Evolutionary conservation across 2,797 vertebrate species (phyloP), one percentile per base, ranked within the genome.

Genomic region (Lerista edwardsae): DNA sequence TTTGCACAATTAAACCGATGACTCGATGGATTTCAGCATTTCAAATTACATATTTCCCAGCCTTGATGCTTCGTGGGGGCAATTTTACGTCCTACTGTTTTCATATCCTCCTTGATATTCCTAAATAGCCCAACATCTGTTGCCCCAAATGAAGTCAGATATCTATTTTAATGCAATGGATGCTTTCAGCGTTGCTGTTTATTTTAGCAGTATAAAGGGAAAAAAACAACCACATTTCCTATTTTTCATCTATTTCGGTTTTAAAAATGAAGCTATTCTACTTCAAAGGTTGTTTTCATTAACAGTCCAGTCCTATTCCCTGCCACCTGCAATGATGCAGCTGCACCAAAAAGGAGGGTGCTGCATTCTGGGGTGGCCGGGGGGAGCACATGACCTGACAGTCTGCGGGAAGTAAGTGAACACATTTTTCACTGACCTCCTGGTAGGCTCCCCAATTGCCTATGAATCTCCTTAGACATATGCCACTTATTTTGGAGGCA

Each of bases 51-150:
- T 80, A 90, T 93, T 92, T 87, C 83, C 23, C 69, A 90, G 88
- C 75, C 91, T 83, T 93, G 88, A 89, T 75, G 89, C 88, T 91
- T 94, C 86, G 85, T 73, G 88, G 88, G 86, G 78, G 89, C 93
- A 91, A 93, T 71, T 93, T 94, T 92, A 91, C 84, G 82, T 90
- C 93, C 90, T 91, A 92, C 91, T 92, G 93, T 92, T 92, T 95
- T 91, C 87, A 91, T 86, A 92, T 93, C 86, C 67, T 92, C 93
- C 71, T 88, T 95, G 93, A 87, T 92, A 86, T 89, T 90, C 91
- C 89, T 93, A 94, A 94, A 95, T 94, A 94, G 80, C 78, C 61
- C 87, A 94, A 87, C 93, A 95, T 93, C 93, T 96, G 93, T 92
- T 93, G 88, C 80, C 76, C 75, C 83, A 88, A n/a, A 0, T 89